Evolutionary conservation across 2,797 vertebrate genomes (phyloP), one percentile per base, ranked within the genome.

Genomic region (Bryconaethiops microstoma): DNA sequence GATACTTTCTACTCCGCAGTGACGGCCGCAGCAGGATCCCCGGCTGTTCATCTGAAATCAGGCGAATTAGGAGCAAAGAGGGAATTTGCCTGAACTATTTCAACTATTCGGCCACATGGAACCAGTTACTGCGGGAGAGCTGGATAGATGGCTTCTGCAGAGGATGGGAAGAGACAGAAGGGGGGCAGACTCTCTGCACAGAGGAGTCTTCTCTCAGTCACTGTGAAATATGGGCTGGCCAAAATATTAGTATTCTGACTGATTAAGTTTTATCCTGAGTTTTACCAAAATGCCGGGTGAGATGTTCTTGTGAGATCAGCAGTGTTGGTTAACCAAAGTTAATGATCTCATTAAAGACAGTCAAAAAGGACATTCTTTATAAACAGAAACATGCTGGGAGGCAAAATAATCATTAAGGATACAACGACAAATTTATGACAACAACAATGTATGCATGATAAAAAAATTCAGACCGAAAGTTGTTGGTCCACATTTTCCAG

Each of bases 41-140:
- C 77, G 73, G 77, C 79, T 69, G 84, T 77, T 81, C 80, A 74
- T 82, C 70, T 88, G 76, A 88, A 88, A 88, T 86, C 86, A 82
- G 83, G 74, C 78, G 78, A 84, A 86, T 86, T 86, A 89, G 84
- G 86, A 89, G 87, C 81, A 85, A 84, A 88, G 86, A 86, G 89
- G 84, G 85, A 89, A 88, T 89, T 84, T 86, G 83, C 42, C 71
- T 1, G 19, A 89, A 83, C 78, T 86, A 89, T 89, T 85, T 84
- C 81, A 89, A 83, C 84, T 88, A 87, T 88, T 88, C 74, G 59
- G 79, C 80, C 90, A 88, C 88, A 90, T 89, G 89, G 88, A 88
- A 81, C 65, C 78, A 14, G 87, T 90, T 91, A 87, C 71, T 16
- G 79, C 39, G 69, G 80, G 80, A 87, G 72, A 83, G 63, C 81